Evolutionary conservation across 2,888 invertebrate genomes (phyloP), one percentile per base, ranked within the genome.

Genomic region (Tuta absoluta): DNA sequence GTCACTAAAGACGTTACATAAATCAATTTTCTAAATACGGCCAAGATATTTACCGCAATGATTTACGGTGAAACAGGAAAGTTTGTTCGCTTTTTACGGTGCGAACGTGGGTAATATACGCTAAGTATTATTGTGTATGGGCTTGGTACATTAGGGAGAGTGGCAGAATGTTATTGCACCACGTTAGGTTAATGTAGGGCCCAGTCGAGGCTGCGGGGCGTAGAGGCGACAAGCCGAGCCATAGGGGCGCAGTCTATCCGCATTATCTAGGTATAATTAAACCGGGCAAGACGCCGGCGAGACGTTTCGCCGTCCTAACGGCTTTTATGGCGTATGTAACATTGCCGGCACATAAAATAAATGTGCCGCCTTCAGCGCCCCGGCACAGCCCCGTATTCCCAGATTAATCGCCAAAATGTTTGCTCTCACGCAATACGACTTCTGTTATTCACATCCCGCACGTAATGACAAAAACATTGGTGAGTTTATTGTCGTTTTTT

Each of bases 281-380:
- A 89, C 83, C 87, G 82, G 83, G 82, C 87, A 89, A 89, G 90
- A 89, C 86, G 89, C 80, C 83, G 91, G 84, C 89, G 89, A 89
- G 90, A 90, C 91, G 89, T 89, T 86, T 89, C 85, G 89, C 86
- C 84, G 87, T 85, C 89, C 87, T 91, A 91, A 91, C 91, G 91
- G 87, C 91, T 90, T 91, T 91, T 91, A 91, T 90, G 84, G 91
- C 89, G 88, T 88, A 91, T 91, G 91, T 90, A 87, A 90, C 91
- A 91, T 90, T 90, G 88, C 89, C 86, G 87, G 87, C 81, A 87
- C 90, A 89, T 91, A 89, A 91, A 91, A 91, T 89, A 89, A 91
- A 91, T 90, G 91, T 90, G 90, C 87, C 86, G 87, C 86, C 85
- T 85, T 85, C 78, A 87, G 84, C 79, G 74, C 82, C 79, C 81